These are phyloP conservation scores for Pseudochirops corinnae DNA, from an alignment of 2,797 vertebrate species.

Conservation along the genomic window DNA sequence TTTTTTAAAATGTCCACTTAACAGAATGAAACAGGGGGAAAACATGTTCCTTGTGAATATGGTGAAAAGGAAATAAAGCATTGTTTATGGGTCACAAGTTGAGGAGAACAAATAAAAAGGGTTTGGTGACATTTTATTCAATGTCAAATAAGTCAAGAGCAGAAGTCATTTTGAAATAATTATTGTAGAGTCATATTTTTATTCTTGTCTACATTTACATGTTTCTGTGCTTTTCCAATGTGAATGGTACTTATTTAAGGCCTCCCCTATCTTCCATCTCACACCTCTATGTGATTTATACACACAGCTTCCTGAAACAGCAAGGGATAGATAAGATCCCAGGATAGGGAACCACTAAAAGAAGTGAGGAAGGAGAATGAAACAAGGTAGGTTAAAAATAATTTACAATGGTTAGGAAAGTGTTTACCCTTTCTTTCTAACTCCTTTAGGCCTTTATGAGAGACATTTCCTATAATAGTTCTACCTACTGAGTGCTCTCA, in stretches of 20 bases:
- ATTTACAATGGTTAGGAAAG: neutral
- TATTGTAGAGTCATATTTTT: neutral
- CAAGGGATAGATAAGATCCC: neutral
- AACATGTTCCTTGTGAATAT: neutral
- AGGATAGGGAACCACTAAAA: neutral
- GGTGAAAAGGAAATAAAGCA: neutral
- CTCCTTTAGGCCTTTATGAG: neutral
- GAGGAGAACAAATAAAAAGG: neutral
- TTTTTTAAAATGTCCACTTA: neutral
- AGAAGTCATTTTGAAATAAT: neutral
- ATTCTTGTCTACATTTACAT: neutral
- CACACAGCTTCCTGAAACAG: neutral
- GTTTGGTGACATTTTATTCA: neutral
- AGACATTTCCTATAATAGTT: neutral
- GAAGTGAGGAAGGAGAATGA: neutral
- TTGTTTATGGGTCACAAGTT: neutral
- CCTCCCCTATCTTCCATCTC: neutral
- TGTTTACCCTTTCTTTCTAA: neutral
- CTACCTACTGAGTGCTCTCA: neutral
- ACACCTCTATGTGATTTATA: neutral
- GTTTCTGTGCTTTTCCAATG: slow-evolving; percentile 1
- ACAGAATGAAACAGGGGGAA: neutral
- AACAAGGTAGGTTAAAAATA: neutral
- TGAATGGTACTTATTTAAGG: slow-evolving; percentile 14
- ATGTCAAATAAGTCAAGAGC: neutral